Conservation (phyloP, 1,140 invertebrate species). For the Zaprionus ghesquierei region DNA sequence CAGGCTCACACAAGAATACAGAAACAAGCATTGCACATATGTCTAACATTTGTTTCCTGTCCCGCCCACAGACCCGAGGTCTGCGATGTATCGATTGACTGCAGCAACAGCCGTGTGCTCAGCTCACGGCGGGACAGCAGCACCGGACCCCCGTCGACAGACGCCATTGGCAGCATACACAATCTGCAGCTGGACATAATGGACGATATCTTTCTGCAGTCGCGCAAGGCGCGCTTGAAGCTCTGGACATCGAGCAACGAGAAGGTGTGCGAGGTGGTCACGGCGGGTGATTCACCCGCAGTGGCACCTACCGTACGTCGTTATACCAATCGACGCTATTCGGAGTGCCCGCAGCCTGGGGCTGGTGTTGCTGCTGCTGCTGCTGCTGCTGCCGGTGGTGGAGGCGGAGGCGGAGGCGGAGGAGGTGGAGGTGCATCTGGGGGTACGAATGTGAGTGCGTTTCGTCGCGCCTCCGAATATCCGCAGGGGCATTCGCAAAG, state of each 20-base stretch:
- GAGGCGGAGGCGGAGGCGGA: too few relatives aligned
- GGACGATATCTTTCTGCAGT: conserved; percentile 91
- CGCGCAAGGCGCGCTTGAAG: conserved; percentile 89
- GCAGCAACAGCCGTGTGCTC: conserved; percentile 68
- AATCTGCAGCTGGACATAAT: conserved; percentile 93
- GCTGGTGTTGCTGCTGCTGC: conserved; percentile 79
- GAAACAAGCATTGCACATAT: too few relatives aligned
- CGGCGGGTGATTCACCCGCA: conserved; percentile 87
- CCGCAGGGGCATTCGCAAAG: conserved; percentile 80
- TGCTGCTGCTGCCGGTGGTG: too few relatives aligned
- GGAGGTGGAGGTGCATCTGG: too few relatives aligned
- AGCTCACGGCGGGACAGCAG: conserved; percentile 77
- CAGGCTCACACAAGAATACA: too few relatives aligned
- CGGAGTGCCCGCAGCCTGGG: conserved; percentile 85
- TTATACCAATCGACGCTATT: conserved; percentile 87
- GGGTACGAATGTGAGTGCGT: conserved; percentile 84
- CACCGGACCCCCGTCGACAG: conserved; percentile 87
- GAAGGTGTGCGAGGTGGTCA: conserved; percentile 91
- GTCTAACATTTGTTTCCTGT: not conserved
- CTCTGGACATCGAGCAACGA: conserved; percentile 92
- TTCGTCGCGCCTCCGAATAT: conserved; percentile 87
- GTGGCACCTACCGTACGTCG: conserved; percentile 84
- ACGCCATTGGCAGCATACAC: conserved; percentile 89
- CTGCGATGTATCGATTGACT: conserved; percentile 44
- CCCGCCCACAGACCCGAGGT: not conserved